phyloP scores from a whole-genome alignment of 2,888 invertebrate genomes.

The Acleris laterana region DNA sequence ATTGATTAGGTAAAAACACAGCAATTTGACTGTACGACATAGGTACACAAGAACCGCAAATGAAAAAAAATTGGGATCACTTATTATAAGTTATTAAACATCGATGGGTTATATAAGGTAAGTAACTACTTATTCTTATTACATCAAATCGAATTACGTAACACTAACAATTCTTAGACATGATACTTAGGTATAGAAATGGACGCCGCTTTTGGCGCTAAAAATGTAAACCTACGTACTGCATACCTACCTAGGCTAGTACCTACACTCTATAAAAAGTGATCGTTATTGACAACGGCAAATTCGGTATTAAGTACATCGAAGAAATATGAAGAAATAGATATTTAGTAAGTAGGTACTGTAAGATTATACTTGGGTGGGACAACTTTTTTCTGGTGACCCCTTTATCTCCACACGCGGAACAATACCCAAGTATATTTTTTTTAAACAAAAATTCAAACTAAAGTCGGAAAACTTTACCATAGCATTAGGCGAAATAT shows the following conservation, averaged over 20 bases:
- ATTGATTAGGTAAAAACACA: background rate
- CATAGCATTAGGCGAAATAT: too few species aligned
- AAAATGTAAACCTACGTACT: background rate
- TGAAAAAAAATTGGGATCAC: background rate
- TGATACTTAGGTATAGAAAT: background rate
- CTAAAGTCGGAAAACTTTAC: too few species aligned
- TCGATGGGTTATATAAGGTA: background rate
- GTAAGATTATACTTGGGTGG: too few species aligned
- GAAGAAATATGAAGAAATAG: too few species aligned
- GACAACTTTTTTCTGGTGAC: too few species aligned
- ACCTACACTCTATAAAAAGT: too few species aligned
- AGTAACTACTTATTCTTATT: too few species aligned
- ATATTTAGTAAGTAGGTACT: too few species aligned
- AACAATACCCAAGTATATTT: too few species aligned
- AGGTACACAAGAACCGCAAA: background rate
- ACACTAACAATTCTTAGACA: background rate
- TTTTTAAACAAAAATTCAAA: too few species aligned
- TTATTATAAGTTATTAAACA: constrained; percentile 6
- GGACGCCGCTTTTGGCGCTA: background rate
- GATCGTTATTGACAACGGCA: background rate
- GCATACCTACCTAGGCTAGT: background rate
- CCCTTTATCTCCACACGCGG: too few species aligned
- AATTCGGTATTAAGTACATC: too few species aligned
- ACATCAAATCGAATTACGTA: background rate
- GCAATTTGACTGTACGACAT: background rate